Percentiles rank a stretch among this genome's conserved stretches.
phyloP scores from a whole-genome alignment of 2,797 vertebrate species.

The Diplodus sargus region DNA sequence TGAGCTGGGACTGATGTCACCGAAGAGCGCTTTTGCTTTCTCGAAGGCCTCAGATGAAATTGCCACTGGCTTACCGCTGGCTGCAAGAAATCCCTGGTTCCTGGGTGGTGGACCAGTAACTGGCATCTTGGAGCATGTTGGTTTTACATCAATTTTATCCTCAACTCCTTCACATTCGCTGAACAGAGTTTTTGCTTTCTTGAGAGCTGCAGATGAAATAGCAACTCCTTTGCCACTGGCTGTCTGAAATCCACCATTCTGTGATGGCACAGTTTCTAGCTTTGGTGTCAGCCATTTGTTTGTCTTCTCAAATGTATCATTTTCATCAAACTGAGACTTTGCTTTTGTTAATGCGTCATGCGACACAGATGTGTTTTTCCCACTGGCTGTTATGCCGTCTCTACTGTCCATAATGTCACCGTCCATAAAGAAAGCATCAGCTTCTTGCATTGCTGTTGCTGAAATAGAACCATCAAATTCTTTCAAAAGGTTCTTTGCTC shows the following conservation, averaged over 20 bases:
- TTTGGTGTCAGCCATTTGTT: conserved; percentile 45
- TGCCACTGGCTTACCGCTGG: conserved; percentile 83
- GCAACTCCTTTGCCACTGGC: conserved; percentile 86
- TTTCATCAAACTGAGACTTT: conserved; percentile 80
- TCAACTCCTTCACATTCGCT: conserved; percentile 42
- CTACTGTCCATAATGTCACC: conserved; percentile 26
- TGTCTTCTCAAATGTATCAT: conserved; percentile 49
- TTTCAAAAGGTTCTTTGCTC: conserved; percentile 42
- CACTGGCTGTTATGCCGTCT: conserved; percentile 74
- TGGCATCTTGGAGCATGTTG: conserved; percentile 3
- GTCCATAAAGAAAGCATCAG: conserved; percentile 42
- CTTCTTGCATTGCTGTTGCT: conserved; percentile 38
- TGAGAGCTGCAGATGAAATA: conserved; percentile 85
- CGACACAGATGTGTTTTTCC: conserved; percentile 83
- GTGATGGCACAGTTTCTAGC: conserved; percentile 72
- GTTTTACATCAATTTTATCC: neutral
- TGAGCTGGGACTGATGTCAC: conserved; percentile 72
- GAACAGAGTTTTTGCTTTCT: conserved; percentile 83
- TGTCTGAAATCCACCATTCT: conserved; percentile 63
- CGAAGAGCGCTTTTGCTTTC: conserved; percentile 83
- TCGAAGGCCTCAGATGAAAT: conserved; percentile 84
- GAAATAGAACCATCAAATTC: conserved; percentile 43
- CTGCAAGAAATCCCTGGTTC: conserved; percentile 78
- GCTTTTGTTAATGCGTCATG: conserved; percentile 83
- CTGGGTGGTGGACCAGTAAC: neutral